Evolutionary conservation across 2,797 vertebrate species (phyloP), one percentile per base, ranked within the genome.

Genomic region (Chromis chromis): DNA sequence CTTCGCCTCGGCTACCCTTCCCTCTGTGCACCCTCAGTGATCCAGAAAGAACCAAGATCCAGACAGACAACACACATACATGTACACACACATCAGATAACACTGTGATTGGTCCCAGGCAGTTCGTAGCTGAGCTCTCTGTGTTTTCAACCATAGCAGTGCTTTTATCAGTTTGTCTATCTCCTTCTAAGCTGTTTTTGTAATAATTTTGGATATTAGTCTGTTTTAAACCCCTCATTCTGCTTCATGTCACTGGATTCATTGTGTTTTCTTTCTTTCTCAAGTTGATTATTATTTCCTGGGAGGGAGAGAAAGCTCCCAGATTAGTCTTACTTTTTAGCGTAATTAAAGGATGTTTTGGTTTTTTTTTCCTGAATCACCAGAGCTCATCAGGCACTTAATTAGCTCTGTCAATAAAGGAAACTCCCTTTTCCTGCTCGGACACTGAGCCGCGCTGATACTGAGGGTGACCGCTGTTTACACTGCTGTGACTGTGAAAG

Each of bases 1-100:
- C 64, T 72, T 65, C 55, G 57, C 63, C 62, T 25, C 16, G 6
- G 50, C 50, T 52, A 52, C 60, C 55, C 57, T 33, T 81, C 25
- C 72, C 49, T 69, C 69, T 79, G 68, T 86, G 71, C 60, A 69
- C 74, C 85, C 78, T 88, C 88, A 90, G 74, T 86, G 90, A 94
- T 92, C 91, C 91, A 88, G 88, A 94, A 94, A 93, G 68, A 93
- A 93, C 90, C 86, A 91, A 94, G 92, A 94, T 94, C 79, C 84
- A 92, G 90, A 90, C 89, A 84, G 85, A 90, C 90, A 92, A 89
- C 77, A 86, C 84, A 77, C 61, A 82, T 31, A 10, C n/a, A 49
- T n/a, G n/a, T 21, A 61, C n/a, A 69, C 24, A 73, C 85, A 65
- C 82, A 86, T 84, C 86, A 87, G 89, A 93, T 92, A 82, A 76